Base-by-base conservation (phyloP, 1,140 invertebrate species). In the Drosophila orosa region DNA sequence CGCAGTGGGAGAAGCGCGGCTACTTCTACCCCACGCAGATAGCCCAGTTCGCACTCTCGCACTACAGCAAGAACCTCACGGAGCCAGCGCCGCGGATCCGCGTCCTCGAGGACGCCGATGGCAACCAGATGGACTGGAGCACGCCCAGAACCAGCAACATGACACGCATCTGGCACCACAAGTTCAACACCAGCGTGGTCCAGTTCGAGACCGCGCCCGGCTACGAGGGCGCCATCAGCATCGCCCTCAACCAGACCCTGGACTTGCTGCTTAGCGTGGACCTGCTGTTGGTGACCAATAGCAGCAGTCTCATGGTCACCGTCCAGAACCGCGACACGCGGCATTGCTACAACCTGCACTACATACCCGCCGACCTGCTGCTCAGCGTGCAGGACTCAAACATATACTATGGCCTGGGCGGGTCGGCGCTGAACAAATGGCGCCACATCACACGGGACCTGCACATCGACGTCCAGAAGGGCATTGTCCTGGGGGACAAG, bases 11-110 rank as follows among this genome's bases (percentile, higher is more conserved):
- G 68, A 96, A 95, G 24, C 94, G 95, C 47, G 98, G 98, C 0
- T 99, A 99, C 92, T 98, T 96, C 92, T 99, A 99, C 93, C 98
- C 98, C 0, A 99, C 98, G 3, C 99, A 99, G 94, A 99, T 99
- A 74, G 98, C 98, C 5, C 99, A 99, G 92, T 99, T 98, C 92
- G 99, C 97, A 1, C 92, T 99, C 35, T 97, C 98, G 25, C 99
- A 99, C 93, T 99, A 98, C 92, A 98, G 97, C 92, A 99, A 99
- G 93, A 97, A 98, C 92, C 90, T 98, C 17, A 97, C 96, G 0
- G 96, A 97, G 80, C 94, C 95, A 1, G 94, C 95, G 78, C 96
- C 96, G 6, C 93, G 94, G 35, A 92, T 94, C 3, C 74, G 89
- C 45, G 75, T 95, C 0, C 92, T 97, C 10, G 97, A 98, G 84